Evolutionary conservation across 2,113 vertebrate species (phyloP).

Genomic region (Speoplatyrhinus poulsoni): DNA sequence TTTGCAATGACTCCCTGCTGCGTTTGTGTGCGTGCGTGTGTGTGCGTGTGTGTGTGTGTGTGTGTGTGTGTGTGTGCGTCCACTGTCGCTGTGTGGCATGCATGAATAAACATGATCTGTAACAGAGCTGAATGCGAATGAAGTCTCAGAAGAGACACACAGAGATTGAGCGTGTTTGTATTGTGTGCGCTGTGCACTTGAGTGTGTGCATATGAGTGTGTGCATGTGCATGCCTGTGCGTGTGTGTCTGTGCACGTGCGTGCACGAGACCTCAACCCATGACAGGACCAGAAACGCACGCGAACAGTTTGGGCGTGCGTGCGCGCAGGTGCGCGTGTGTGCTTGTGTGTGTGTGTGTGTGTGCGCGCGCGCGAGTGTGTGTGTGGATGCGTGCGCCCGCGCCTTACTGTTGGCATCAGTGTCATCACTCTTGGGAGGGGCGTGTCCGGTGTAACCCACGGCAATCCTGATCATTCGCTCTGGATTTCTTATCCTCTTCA

Average conservation of each 20-base stretch:
- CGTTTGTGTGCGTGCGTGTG: neutral
- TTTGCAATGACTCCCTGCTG: constrained; percentile 32
- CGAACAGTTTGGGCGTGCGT: neutral
- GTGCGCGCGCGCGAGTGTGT: constrained; percentile 27
- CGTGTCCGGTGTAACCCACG: constrained; percentile 77
- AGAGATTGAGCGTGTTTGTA: constrained; percentile 19
- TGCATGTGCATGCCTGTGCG: constrained; percentile 27
- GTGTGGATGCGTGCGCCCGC: constrained; percentile 43
- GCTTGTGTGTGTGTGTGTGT: constrained; percentile 28
- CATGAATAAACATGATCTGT: constrained; percentile 80
- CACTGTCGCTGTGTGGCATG: constrained; percentile 67
- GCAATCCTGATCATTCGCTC: constrained; percentile 80
- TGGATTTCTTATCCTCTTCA: constrained; percentile 81
- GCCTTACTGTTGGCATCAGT: constrained; percentile 80
- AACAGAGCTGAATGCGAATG: constrained; percentile 75
- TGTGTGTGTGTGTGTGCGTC: constrained; percentile 17
- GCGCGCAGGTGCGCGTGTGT: neutral
- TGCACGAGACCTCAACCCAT: constrained; percentile 64
- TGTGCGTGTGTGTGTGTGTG: neutral
- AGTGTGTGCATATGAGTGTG: constrained; percentile 26
- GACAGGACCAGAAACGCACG: constrained; percentile 44
- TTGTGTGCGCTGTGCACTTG: constrained; percentile 29
- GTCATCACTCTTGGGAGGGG: constrained; percentile 80
- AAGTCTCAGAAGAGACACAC: constrained; percentile 59
- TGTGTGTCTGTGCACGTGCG: constrained; percentile 18